Base-by-base conservation (phyloP, 2,888 invertebrate species). In the Exocentrus adspersus region DNA sequence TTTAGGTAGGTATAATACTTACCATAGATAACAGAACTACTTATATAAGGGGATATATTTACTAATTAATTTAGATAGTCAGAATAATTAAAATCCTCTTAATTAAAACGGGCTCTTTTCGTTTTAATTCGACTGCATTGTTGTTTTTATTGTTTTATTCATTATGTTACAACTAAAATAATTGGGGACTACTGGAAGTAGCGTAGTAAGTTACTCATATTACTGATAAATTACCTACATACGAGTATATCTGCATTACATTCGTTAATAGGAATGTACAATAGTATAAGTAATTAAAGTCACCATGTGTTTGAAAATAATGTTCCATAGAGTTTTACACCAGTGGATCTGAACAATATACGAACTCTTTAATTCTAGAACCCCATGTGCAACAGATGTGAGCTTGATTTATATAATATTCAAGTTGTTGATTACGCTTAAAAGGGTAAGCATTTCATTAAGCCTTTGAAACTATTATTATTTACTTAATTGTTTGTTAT, bases 401-500 rank as follows among this genome's bases (percentile, higher is more conserved):
- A 14, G 28, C 43, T 54, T 53, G 43, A 28, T 43, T 43, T 43
- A 43, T 54, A 6, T 24, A 19, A 6, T 14, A 16, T 16, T 48
- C 9, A 21, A 30, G 43, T 24, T 10, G 20, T 14, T 41, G 21
- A 19, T 19, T 41, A 42, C 41, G 37, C 37, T 21, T 41, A 41
- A 54, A 54, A 21, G 54, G 54, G 54, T 54, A 43, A 16, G n/a
- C 30, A 54, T 43, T 43, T 43, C 28, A 54, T 43, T 21, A 42
- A 24, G 43, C 54, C 21, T 24, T 54, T 54, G 43, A 43, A 54
- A 54, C 54, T 54, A 54, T 12, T 54, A 54, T 12, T 54, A 14
- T 17, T 54, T 16, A 54, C 21, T 54, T 54, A 54, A 54, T 54
- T 54, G 28, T 54, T n/a, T 10, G n/a, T n/a, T n/a, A n/a, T n/a